Evolutionary conservation across 2,797 vertebrate genomes (phyloP), one percentile per base, ranked within the genome.

Genomic region (Chiroxiphia lanceolata): DNA sequence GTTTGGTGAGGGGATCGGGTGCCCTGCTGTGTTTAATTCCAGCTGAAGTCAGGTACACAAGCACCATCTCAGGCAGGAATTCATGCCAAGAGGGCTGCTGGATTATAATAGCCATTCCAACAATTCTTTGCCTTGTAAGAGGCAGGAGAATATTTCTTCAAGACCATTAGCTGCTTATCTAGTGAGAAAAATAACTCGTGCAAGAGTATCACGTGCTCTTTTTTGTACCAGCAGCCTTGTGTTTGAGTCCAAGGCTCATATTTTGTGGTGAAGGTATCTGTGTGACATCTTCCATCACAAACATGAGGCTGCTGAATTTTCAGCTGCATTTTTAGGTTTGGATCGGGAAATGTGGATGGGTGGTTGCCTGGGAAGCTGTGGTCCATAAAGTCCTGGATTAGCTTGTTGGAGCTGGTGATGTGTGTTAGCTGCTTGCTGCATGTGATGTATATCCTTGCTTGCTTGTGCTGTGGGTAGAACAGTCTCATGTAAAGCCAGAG

Each of bases 1-100:
- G 3, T 53, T 79, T 3, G 1, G 13, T 53, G 31, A 44, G 15
- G 5, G 4, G 10, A 63, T 74, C 56, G 10, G 0, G 0, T 51
- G 31, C 38, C 57, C 5, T 13, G 18, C 8, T 38, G 7, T 68
- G 15, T 48, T 75, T 75, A 44, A 61, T 76, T 87, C 27, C 38
- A 53, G 27, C 15, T 48, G 45, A 70, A 71, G 36, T 61, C 40
- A n/a, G 33, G 3, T 42, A 68, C 16, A 40, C 17, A 72, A 68
- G 50, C n/a, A 36, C 25, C 20, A 36, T 44, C 26, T 93, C 2
- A 2, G 25, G 38, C 23, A 70, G 51, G 38, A 82, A 59, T 36
- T 78, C 14, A 33, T 56, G 31, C 33, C 68, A 26, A 36, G 63
- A 23, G 10, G 20, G 3, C 20, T 57, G 15, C 29, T 47, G 44